Conservation (phyloP, 2,797 vertebrate genomes). For the Acropternis orthonyx region DNA sequence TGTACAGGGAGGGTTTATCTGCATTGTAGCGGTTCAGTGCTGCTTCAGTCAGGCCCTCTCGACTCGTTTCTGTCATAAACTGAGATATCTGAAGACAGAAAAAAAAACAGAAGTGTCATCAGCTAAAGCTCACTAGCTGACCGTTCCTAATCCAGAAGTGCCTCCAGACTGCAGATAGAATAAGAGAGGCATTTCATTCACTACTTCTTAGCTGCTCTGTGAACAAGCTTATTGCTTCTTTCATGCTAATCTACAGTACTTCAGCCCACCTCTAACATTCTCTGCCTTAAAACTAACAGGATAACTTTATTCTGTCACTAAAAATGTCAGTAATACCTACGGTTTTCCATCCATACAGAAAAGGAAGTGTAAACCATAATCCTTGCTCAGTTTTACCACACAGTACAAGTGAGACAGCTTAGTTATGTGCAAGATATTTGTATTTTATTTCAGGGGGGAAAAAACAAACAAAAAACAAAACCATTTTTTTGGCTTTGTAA, state of each 20-base stretch:
- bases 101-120: neutral
- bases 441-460: neutral
- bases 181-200: neutral
- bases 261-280: neutral
- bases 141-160: neutral
- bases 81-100: constrained; percentile 85
- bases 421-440: neutral
- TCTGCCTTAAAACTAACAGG: constrained; percentile 51
- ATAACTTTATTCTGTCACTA: constrained; percentile 33
- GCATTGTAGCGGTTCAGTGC: constrained; percentile 88
- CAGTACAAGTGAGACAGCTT: neutral
- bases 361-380: neutral
- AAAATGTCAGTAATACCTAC: neutral
- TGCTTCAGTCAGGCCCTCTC: constrained; percentile 87
- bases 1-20: constrained; percentile 82
- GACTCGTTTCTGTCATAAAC: constrained; percentile 86
- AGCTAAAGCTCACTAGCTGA: neutral
- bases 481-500: neutral
- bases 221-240: neutral
- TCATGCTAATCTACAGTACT: neutral
- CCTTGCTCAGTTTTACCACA: neutral
- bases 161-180: neutral
- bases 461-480: neutral
- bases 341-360: neutral
- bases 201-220: neutral